Evolutionary conservation across 2,797 vertebrate genomes (phyloP).

Genomic region (Balearica regulorum): DNA sequence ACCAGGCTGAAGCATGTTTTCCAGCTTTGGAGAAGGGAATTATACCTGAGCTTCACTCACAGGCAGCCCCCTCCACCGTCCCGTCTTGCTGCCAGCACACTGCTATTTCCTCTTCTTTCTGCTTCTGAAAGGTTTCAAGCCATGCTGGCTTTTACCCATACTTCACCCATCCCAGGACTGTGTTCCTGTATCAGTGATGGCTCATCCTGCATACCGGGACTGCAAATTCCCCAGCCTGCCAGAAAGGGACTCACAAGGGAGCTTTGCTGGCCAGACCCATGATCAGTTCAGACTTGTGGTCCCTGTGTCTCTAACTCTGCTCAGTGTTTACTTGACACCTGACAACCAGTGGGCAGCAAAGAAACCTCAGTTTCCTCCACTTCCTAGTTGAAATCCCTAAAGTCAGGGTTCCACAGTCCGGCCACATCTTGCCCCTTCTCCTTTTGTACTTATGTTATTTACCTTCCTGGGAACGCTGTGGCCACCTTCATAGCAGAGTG

Average conservation of each 20-base stretch:
- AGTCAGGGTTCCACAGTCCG: neutral
- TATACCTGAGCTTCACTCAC: neutral
- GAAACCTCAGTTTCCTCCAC: neutral
- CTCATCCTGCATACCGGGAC: neutral
- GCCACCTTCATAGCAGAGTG: neutral
- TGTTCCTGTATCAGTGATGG: neutral
- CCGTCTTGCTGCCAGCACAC: neutral
- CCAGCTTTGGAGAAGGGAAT: slow-evolving; percentile 5
- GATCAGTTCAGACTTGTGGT: neutral
- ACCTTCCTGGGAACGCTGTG: neutral
- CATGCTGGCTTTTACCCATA: neutral
- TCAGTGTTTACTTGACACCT: neutral
- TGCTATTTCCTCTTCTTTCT: neutral
- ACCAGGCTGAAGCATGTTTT: neutral
- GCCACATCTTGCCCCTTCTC: neutral
- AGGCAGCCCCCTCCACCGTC: neutral
- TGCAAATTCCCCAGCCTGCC: neutral
- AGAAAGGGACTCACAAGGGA: neutral
- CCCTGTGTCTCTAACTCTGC: neutral
- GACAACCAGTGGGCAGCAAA: neutral
- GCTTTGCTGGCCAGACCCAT: neutral
- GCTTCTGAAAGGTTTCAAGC: neutral
- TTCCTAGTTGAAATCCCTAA: neutral
- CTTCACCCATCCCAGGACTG: neutral
- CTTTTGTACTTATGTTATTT: neutral